Evolutionary conservation across 2,113 vertebrate genomes (phyloP).

Genomic region (Pseudolaguvia tuberculata): DNA sequence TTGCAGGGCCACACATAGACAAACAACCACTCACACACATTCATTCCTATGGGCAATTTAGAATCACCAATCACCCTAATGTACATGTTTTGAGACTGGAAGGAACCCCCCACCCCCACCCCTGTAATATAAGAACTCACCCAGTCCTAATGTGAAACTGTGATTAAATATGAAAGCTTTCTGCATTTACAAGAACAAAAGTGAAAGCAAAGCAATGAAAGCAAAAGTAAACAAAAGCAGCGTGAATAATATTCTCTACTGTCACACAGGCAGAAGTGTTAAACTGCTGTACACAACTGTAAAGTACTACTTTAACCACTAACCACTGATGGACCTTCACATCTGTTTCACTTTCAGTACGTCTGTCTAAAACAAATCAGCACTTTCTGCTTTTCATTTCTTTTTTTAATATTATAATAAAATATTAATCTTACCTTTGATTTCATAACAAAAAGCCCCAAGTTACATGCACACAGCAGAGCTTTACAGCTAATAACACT

Average conservation of each 20-base stretch:
- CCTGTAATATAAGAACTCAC: no score
- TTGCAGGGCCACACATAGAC: no score
- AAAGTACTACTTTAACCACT: not conserved
- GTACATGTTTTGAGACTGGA: not conserved
- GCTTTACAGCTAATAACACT: constrained; percentile 21
- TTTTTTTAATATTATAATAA: not conserved
- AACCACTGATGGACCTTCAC: not conserved
- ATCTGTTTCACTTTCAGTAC: not conserved
- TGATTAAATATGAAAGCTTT: not conserved
- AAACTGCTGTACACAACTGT: not conserved
- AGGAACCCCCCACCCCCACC: no score
- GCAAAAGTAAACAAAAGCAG: not conserved
- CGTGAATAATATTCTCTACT: not conserved
- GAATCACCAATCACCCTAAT: no score
- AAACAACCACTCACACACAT: no score
- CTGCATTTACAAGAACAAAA: not conserved
- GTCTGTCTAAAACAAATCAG: not conserved
- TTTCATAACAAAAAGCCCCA: not conserved
- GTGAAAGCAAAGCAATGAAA: not conserved
- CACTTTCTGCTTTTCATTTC: not conserved
- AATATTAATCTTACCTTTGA: constrained; percentile 6
- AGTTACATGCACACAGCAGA: constrained; percentile 26
- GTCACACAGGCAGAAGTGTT: not conserved
- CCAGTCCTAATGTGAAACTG: not conserved
- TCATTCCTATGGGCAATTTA: no score